A percentile compares a stretch with the other conserved stretches of the same genome.
Evolutionary conservation across 2,113 vertebrate genomes (phyloP).

Genomic region (Pimephales promelas): DNA sequence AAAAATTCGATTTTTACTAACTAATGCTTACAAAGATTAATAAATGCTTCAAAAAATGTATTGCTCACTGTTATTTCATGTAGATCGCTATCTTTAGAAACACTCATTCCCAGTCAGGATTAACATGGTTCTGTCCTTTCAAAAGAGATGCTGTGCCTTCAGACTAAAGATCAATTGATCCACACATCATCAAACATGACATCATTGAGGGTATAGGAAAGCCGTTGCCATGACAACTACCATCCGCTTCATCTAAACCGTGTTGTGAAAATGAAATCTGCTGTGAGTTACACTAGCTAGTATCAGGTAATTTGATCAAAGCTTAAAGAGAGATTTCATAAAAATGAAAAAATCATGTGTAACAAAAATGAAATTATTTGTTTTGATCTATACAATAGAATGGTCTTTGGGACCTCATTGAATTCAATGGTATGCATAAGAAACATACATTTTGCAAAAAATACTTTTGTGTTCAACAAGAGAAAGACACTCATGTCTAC

Average conservation of each 20-base stretch:
- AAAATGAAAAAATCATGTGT: neutral
- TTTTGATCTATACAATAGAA: neutral
- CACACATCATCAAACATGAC: conserved; percentile 24
- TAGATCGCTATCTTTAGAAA: neutral
- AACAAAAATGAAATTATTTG: neutral
- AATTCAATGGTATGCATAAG: too few relatives aligned
- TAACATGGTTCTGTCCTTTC: neutral
- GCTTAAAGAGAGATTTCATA: neutral
- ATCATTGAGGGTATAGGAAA: conserved; percentile 22
- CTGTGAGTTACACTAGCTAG: neutral
- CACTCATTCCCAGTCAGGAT: neutral
- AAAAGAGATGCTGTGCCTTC: neutral
- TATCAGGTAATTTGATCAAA: neutral
- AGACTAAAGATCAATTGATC: neutral
- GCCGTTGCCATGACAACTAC: conserved; percentile 16
- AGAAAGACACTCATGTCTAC: too few relatives aligned
- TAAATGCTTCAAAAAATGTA: too few relatives aligned
- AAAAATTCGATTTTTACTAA: too few relatives aligned
- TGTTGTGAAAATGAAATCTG: neutral
- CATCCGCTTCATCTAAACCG: neutral
- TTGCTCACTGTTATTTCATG: too few relatives aligned
- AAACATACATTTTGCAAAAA: too few relatives aligned
- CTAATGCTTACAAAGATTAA: too few relatives aligned
- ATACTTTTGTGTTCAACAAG: too few relatives aligned
- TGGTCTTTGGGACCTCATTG: too few relatives aligned